Evolutionary conservation across 2,113 vertebrate genomes (phyloP).

Genomic region (Chionis minor): DNA sequence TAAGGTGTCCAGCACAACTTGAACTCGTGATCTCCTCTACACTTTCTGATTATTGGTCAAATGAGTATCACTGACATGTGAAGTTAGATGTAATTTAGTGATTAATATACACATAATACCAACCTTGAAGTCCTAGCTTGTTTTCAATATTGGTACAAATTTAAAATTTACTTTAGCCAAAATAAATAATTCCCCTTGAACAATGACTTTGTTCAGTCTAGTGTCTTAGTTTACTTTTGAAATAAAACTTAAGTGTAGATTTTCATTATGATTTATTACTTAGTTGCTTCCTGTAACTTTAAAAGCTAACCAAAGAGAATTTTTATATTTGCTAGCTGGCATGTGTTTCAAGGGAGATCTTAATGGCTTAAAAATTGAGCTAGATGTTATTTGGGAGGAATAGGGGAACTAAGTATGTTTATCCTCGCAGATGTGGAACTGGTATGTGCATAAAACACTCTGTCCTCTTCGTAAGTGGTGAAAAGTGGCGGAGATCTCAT

Average conservation of each 20-base stretch:
- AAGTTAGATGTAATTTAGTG: not conserved
- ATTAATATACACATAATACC: not conserved
- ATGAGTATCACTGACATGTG: not conserved
- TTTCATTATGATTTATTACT: not conserved
- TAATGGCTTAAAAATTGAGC: constrained; percentile 15
- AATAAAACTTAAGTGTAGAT: not conserved
- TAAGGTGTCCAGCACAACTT: not conserved
- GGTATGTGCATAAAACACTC: not conserved
- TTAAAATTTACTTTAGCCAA: not conserved
- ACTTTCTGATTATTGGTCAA: not conserved
- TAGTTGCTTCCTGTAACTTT: not conserved
- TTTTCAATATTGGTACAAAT: not conserved
- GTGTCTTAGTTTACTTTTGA: not conserved
- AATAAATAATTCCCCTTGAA: not conserved
- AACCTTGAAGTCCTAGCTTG: not conserved
- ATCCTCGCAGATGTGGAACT: not conserved
- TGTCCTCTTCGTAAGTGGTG: not conserved
- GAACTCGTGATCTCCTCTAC: not conserved
- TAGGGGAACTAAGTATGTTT: not conserved
- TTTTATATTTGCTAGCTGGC: not conserved
- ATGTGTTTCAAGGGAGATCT: not conserved
- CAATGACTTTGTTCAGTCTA: not conserved
- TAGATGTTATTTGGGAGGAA: not conserved
- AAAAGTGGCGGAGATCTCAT: not conserved
- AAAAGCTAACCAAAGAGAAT: not conserved